Percentiles rank a stretch among this genome's conserved stretches.
phyloP scores from a whole-genome alignment of 2,113 vertebrate species.

The Stigmatopora nigra region DNA sequence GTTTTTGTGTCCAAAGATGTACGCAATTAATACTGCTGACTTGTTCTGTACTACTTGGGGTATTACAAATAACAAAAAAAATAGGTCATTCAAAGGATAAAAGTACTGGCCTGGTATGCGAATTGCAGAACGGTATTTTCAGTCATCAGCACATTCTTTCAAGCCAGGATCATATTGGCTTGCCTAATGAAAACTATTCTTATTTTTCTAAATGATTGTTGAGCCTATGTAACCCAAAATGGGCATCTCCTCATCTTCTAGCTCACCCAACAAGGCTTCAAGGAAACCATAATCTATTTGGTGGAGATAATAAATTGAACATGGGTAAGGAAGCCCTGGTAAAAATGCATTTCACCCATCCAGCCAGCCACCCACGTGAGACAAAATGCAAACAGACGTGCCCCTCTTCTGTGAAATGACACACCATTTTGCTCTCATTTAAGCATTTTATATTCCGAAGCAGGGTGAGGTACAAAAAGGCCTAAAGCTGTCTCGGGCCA shows the following conservation, averaged over 20 bases:
- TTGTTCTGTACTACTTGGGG: neutral
- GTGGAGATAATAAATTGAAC: constrained; percentile 16
- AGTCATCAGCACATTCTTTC: neutral
- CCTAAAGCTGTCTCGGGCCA: constrained; percentile 60
- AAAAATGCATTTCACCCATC: constrained; percentile 10
- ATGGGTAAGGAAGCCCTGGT: constrained; percentile 19
- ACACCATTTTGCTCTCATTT: constrained; percentile 61
- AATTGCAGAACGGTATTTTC: neutral
- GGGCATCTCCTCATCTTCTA: neutral
- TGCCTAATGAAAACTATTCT: neutral
- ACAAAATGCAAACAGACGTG: constrained; percentile 27
- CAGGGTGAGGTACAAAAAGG: constrained; percentile 48
- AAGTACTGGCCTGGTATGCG: neutral
- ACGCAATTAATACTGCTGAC: neutral
- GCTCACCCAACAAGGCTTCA: neutral
- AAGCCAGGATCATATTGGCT: neutral
- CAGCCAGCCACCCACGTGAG: constrained; percentile 5
- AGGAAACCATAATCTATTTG: neutral
- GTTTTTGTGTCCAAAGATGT: neutral
- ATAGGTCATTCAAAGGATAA: neutral
- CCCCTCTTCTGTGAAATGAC: constrained; percentile 39
- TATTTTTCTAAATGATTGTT: neutral
- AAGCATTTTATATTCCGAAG: constrained; percentile 57
- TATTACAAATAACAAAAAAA: too few species aligned
- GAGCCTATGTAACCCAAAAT: neutral